Conservation (phyloP, 2,113 vertebrate genomes). For the Steatornis caripensis region DNA sequence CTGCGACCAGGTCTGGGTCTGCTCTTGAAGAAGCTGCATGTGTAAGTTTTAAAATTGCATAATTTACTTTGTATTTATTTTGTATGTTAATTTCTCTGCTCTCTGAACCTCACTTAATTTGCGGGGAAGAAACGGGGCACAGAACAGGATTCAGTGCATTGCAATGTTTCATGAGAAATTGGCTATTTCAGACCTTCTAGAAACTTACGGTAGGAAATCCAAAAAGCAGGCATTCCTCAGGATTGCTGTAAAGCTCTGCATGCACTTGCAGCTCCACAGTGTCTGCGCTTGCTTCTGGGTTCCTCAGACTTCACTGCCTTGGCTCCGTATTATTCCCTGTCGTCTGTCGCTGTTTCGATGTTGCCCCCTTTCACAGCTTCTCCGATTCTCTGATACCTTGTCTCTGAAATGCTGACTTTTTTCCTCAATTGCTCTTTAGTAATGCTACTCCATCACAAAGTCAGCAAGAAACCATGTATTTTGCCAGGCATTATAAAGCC, state of each 20-base stretch:
- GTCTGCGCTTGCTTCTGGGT: neutral
- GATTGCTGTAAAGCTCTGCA: neutral
- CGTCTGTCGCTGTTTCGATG: neutral
- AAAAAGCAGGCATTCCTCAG: neutral
- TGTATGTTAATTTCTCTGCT: neutral
- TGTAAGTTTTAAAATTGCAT: constrained; percentile 71
- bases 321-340: neutral
- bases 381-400: neutral
- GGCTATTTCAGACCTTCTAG: neutral
- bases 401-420: neutral
- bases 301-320: neutral
- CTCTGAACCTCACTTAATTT: neutral
- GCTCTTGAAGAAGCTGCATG: constrained; percentile 57
- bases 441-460: neutral
- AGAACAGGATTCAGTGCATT: neutral
- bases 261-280: neutral
- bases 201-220: neutral
- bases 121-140: neutral
- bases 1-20: constrained; percentile 24
- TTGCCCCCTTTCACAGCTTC: neutral
- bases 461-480: neutral
- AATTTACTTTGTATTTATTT: neutral
- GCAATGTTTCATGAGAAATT: neutral
- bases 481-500: neutral
- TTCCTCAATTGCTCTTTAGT: neutral